Evolutionary conservation across 2,113 vertebrate species (phyloP), one percentile per base, ranked within the genome.

Genomic region (Xiphorhynchus elegans): DNA sequence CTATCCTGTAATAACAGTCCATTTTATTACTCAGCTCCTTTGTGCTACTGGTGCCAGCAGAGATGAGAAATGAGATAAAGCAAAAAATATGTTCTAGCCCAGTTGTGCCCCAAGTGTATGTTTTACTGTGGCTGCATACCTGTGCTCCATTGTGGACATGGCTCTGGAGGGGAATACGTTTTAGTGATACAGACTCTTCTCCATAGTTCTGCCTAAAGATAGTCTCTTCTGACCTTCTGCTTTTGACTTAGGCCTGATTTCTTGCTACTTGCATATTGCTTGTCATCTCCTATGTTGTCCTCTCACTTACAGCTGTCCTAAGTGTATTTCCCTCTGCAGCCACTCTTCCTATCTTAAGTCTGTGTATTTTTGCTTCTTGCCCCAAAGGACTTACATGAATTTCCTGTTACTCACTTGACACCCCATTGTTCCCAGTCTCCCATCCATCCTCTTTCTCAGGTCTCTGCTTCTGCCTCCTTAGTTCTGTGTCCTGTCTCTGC

Each of bases 401-500:
- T 80, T 29, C 7, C 53, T 50, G 29, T 46, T 10, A 5, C 46
- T 76, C 1, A 0, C 29, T 55, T 25, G 39, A 10, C 11, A 9
- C 19, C 17, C 12, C 0, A 0, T 42, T 39, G 35, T 46, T 86
- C n/a, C 53, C 49, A 44, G 29, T 26, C 10, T 72, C 40, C 28
- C 25, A 16, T 23, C 4, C 55, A 84, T 2, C 21, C 28, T 62
- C 53, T 79, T 24, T 56, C 49, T 79, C 31, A 33, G n/a, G 19
- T 83, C 52, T 49, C 25, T 72, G 13, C 15, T 66, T 19, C 47
- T 85, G 47, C 72, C 28, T 39, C 39, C 42, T 37, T 19, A 62
- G 26, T 28, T 39, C 23, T n/a, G 24, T 62, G 56, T 75, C 49
- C 26, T 17, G 15, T 26, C 11, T 88, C 75, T 75, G 56, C 52